Evolutionary conservation across 1,140 invertebrate species (phyloP).

Genomic region (Megalopta genalis): DNA sequence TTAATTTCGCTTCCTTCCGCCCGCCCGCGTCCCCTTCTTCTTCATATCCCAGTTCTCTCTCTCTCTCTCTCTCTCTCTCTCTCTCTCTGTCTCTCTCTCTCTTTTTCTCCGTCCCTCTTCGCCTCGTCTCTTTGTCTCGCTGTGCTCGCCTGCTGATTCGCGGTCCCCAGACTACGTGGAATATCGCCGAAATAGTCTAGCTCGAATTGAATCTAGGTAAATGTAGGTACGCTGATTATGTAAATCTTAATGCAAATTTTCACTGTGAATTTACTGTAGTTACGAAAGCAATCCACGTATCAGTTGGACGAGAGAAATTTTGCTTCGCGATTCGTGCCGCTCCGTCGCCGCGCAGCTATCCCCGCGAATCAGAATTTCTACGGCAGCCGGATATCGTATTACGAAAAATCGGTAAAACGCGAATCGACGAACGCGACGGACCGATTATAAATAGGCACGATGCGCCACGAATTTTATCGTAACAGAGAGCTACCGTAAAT

Average conservation of each 20-base stretch:
- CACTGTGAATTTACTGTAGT: conserved; percentile 32
- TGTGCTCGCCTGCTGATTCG: conserved; percentile 1
- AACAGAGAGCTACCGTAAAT: background rate
- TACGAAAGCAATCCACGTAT: conserved; percentile 35
- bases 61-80: no score
- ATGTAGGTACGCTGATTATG: conserved; percentile 43
- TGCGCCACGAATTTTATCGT: background rate
- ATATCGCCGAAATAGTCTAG: conserved; percentile 39
- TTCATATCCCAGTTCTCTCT: no score
- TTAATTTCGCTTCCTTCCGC: conserved; percentile 33
- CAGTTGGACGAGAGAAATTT: conserved; percentile 18
- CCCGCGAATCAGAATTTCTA: background rate
- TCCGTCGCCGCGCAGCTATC: no score
- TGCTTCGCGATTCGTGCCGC: conserved; percentile 1
- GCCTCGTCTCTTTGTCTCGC: no score
- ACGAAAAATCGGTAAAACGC: background rate
- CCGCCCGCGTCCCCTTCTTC: no score
- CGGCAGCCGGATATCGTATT: background rate
- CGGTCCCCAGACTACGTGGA: conserved; percentile 5
- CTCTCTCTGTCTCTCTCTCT: no score
- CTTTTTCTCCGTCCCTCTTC: no score
- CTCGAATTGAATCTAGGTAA: conserved; percentile 38
- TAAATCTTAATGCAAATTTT: conserved; percentile 45
- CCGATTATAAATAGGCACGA: background rate
- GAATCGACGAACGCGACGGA: background rate